These are phyloP conservation scores for Pyrocephalus nanus DNA, from an alignment of 2,797 vertebrate species.

Conservation along the genomic window DNA sequence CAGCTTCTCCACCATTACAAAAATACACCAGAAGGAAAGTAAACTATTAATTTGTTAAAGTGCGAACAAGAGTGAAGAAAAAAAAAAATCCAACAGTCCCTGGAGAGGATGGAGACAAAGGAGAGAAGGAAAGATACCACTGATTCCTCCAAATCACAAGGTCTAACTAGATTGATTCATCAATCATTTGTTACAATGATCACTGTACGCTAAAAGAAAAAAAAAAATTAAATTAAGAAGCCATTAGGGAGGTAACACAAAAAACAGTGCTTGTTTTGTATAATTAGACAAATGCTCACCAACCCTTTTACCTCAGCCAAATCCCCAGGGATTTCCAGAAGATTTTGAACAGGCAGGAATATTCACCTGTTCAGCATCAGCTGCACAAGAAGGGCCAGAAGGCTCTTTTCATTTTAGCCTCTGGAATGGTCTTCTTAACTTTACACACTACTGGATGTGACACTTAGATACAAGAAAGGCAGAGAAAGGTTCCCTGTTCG, in stretches of 20 bases:
- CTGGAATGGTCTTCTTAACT: neutral
- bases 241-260: constrained; percentile 34
- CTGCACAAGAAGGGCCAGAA: neutral
- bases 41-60: constrained; percentile 56
- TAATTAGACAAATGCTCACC: constrained; percentile 20
- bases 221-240: constrained; percentile 3
- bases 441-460: neutral
- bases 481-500: neutral
- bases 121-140: neutral
- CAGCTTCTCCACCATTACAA: constrained; percentile 34
- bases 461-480: neutral
- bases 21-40: neutral
- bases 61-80: neutral
- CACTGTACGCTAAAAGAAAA: neutral
- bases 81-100: neutral
- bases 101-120: neutral
- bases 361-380: constrained; percentile 36
- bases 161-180: neutral
- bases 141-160: neutral
- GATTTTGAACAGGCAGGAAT: neutral
- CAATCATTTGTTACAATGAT: neutral
- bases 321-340: neutral
- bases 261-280: constrained; percentile 43
- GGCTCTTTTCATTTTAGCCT: neutral
- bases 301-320: neutral